These are phyloP conservation scores for Tetranychus piercei DNA, from an alignment of 2,888 invertebrate species.

Conservation along the genomic window DNA sequence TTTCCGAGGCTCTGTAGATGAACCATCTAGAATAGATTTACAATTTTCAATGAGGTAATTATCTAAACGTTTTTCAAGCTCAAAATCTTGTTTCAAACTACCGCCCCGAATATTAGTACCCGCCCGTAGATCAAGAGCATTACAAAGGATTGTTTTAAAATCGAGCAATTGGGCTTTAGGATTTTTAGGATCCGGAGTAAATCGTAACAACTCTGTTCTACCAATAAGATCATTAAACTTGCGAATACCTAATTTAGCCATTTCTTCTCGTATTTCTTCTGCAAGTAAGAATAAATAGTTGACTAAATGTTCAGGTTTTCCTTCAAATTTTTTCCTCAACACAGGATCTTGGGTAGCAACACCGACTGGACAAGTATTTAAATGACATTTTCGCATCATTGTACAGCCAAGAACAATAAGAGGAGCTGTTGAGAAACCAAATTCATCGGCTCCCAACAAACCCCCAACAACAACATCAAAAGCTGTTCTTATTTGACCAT, in stretches of 20 bases:
- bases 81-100: constrained; percentile 49
- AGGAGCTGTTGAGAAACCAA: constrained; percentile 95
- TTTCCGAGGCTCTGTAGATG: constrained; percentile 30
- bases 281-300: constrained; percentile 95
- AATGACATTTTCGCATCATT: constrained; percentile 98
- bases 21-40: constrained; percentile 15
- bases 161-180: constrained; percentile 68
- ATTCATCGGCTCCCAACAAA: constrained; percentile 88
- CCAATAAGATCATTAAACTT: constrained; percentile 78
- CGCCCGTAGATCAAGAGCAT: constrained; percentile 71
- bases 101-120: constrained; percentile 77
- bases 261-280: constrained; percentile 77
- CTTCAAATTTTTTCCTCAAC: constrained; percentile 83
- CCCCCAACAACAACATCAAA: constrained; percentile 93
- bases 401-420: constrained; percentile 94
- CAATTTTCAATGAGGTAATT: constrained; percentile 40
- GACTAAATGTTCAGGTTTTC: constrained; percentile 89
- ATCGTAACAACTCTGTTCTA: constrained; percentile 65
- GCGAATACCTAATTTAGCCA: constrained; percentile 75
- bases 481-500: constrained; percentile 54
- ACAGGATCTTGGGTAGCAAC: constrained; percentile 95
- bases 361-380: constrained; percentile 97
- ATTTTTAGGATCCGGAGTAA: constrained; percentile 47
- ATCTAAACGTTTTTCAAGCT: constrained; percentile 49
- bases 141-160: constrained; percentile 63